Evolutionary conservation across 2,113 vertebrate genomes (phyloP).

Genomic region (Tauraco erythrolophus): DNA sequence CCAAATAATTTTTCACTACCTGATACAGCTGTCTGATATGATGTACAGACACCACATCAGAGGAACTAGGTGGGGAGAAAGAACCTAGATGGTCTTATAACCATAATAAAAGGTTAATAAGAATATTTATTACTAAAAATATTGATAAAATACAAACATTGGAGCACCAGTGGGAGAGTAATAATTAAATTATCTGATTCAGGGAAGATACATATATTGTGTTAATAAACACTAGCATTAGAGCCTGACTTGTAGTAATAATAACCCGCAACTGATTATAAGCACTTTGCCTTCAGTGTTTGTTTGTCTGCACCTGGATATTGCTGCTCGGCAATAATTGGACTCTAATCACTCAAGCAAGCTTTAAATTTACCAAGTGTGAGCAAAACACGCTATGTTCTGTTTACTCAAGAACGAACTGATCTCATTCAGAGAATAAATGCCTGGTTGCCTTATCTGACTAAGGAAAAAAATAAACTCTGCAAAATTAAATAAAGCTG

Average conservation of each 20-base stretch:
- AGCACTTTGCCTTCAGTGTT: constrained; percentile 36
- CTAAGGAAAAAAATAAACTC: background rate
- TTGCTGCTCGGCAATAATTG: constrained; percentile 64
- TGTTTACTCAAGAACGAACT: constrained; percentile 50
- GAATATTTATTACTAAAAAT: constrained; percentile 18
- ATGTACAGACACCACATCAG: background rate
- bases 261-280: constrained; percentile 50
- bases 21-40: background rate
- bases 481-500: background rate
- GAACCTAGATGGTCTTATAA: background rate
- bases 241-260: constrained; percentile 16
- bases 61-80: background rate
- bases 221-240: constrained; percentile 35
- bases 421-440: background rate
- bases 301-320: constrained; percentile 64
- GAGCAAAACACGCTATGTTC: constrained; percentile 31
- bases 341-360: constrained; percentile 62
- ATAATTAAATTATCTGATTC: constrained; percentile 54
- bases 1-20: background rate
- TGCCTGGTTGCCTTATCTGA: background rate
- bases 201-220: constrained; percentile 9
- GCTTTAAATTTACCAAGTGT: constrained; percentile 53
- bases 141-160: background rate
- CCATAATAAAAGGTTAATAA: background rate
- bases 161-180: background rate